A percentile compares a stretch with the other conserved stretches of the same genome.
Evolutionary conservation across 2,888 invertebrate species (phyloP).

Genomic region (Parascotia fuliginaria): DNA sequence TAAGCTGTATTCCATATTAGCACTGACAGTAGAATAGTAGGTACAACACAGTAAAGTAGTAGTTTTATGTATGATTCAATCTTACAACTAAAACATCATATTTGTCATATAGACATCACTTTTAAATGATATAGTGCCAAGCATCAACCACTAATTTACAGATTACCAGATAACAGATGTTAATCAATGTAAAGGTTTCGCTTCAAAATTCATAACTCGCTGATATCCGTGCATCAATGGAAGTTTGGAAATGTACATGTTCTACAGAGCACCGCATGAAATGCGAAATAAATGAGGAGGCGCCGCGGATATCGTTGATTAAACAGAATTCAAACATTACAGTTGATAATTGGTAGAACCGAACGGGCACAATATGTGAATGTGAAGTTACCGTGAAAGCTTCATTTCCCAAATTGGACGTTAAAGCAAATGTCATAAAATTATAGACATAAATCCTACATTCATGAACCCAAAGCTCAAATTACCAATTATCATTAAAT

Average conservation of each 20-base stretch:
- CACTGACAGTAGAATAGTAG: no score
- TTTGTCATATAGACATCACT: no score
- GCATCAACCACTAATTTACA: no score
- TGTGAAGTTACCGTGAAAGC: conserved; percentile 13
- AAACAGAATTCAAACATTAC: conserved; percentile 29
- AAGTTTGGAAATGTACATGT: conserved; percentile 20
- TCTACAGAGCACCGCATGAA: conserved; percentile 24
- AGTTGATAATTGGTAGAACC: conserved; percentile 21
- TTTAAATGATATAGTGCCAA: no score
- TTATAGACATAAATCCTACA: conserved; percentile 11
- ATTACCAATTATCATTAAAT: conserved; percentile 1
- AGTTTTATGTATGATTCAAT: no score
- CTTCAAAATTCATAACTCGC: no score
- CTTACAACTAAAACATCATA: no score
- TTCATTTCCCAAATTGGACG: conserved; percentile 19
- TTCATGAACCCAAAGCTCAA: background rate
- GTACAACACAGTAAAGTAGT: no score
- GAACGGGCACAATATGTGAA: conserved; percentile 12
- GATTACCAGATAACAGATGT: no score
- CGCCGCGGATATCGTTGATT: conserved; percentile 24
- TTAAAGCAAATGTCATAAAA: conserved; percentile 17
- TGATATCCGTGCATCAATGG: no score
- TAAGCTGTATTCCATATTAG: no score
- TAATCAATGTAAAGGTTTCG: no score
- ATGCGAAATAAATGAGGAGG: conserved; percentile 22